Base-by-base conservation (phyloP, 53 echinoderm and acorn worm genomes). In the Mesocentrotus franciscanus region DNA sequence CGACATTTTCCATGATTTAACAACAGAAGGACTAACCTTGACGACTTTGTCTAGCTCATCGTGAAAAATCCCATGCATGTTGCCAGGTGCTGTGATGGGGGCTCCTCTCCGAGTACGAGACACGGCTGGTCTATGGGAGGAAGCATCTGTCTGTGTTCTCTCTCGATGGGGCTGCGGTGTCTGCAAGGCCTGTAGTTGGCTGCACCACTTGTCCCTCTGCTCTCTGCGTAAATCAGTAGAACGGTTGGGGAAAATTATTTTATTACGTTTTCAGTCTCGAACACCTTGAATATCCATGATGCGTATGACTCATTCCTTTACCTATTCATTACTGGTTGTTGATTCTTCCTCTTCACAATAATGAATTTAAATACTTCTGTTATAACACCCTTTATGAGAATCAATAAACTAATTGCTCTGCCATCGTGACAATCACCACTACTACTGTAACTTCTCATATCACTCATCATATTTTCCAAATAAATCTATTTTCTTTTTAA, bases 191-290 rank as follows among this genome's bases (percentile, higher is more conserved):
- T 74, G 92, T 24, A 92, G 56, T 16, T 30, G 35, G 1, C 9
- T 39, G 76, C 92, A 92, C 92, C 92, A 92, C 57, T 92, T 76
- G 30, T 92, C 92, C 29, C 76, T 71, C 29, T 92, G 49, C 92
- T 92, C 74, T 56, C 92, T 92, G 34, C 8, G 15, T 60, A 7
- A 29, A 61, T 60, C 24, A 59, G 9, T 12, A 74, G 14, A 74
- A 30, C 32, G 10, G 29, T 12, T 30, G 8, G 74, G 74, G 13
- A 49, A 30, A 74, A 27, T 32, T 49, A 0, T 49, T 49, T 49
- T 4, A 49, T 49, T 0, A 49, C 49, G 74, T 30, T 30, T 27
- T 10, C 6, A 49, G 6, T 70, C 74, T 30, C 14, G 11, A 30
- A 32, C 32, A 29, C 24, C 71, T 71, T 9, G 24, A 71, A 7